phyloP scores from a whole-genome alignment of 2,113 vertebrate genomes.

The Mus spicilegus region DNA sequence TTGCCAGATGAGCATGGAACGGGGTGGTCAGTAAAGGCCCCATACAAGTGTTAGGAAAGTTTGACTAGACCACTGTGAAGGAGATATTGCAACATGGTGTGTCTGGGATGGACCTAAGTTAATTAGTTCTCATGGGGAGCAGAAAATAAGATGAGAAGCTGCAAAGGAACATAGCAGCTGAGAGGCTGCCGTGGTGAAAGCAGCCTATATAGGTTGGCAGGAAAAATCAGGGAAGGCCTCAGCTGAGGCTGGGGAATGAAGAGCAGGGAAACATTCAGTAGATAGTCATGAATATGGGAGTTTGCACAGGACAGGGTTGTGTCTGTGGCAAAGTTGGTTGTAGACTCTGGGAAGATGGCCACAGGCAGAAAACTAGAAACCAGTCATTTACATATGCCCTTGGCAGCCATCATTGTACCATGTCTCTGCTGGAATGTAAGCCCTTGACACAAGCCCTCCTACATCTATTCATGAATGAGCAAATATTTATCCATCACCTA shows the following conservation, averaged over 20 bases:
- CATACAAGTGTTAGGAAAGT: background rate
- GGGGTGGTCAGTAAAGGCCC: no score
- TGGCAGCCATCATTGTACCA: background rate
- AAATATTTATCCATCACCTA: background rate
- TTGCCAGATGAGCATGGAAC: no score
- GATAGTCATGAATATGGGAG: no score
- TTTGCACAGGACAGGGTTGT: background rate
- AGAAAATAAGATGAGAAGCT: background rate
- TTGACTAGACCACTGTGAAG: background rate
- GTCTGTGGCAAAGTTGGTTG: background rate
- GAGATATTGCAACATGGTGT: background rate
- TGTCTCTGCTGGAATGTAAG: background rate
- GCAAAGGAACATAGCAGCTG: background rate
- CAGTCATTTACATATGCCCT: background rate
- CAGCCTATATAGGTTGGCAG: background rate
- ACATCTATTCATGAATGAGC: background rate
- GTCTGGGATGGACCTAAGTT: no score
- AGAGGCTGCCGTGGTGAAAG: background rate
- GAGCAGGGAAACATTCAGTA: background rate
- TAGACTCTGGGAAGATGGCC: background rate
- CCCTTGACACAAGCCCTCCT: background rate
- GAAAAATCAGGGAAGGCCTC: background rate
- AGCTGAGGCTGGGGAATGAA: background rate
- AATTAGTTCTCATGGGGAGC: background rate
- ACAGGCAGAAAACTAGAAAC: background rate